Percentiles rank a stretch among this genome's conserved stretches.
phyloP scores from a whole-genome alignment of 2,113 vertebrate species.

The Parotia lawesii region DNA sequence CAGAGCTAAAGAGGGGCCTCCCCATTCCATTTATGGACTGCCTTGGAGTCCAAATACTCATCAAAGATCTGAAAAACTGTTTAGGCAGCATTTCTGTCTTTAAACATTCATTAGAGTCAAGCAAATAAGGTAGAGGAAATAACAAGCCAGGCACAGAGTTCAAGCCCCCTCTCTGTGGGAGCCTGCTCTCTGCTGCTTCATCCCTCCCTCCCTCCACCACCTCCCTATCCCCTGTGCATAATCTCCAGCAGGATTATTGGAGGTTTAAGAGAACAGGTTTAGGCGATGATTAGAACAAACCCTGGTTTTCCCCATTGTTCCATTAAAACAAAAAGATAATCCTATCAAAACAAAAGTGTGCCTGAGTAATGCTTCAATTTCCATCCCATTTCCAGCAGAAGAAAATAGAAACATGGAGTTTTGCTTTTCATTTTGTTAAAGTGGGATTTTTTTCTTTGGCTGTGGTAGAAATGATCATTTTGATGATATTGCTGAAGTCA shows the following conservation, averaged over 20 bases:
- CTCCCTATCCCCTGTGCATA: neutral
- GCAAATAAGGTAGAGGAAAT: neutral
- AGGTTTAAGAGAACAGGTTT: neutral
- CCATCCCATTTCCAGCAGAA: conserved; percentile 4
- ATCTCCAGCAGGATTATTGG: neutral
- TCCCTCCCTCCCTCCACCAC: neutral
- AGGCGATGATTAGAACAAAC: neutral
- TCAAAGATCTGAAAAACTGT: neutral
- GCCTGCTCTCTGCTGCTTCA: neutral
- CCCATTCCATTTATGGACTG: neutral
- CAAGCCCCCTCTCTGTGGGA: neutral
- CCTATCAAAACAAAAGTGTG: neutral
- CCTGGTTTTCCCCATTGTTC: neutral
- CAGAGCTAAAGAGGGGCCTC: neutral
- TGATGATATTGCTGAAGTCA: conserved; percentile 6
- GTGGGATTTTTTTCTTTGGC: neutral
- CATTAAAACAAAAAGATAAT: neutral
- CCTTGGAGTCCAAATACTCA: neutral
- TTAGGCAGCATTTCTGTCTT: neutral
- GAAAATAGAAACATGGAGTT: neutral
- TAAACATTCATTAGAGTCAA: neutral
- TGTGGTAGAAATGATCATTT: neutral
- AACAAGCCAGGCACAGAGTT: neutral
- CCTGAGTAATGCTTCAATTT: neutral
- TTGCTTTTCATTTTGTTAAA: neutral